These are phyloP conservation scores for Panorpa germanica DNA, from an alignment of 2,888 invertebrate genomes.

Conservation along the genomic window DNA sequence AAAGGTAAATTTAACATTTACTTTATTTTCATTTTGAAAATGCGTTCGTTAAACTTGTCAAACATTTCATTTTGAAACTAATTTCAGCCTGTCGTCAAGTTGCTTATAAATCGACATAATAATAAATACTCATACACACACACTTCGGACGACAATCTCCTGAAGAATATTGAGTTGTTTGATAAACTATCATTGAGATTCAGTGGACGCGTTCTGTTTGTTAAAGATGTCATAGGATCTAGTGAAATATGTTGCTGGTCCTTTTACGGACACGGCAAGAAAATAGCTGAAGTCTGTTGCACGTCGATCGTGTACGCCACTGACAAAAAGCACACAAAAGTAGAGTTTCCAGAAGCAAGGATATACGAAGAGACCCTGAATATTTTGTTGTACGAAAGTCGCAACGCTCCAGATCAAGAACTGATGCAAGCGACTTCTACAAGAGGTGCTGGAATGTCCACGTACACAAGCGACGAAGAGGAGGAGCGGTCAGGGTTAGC, in stretches of 20 bases:
- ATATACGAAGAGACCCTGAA: constrained; percentile 97
- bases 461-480: constrained; percentile 76
- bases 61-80: too few relatives aligned
- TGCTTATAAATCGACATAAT: constrained; percentile 93
- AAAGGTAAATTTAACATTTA: constrained; percentile 34
- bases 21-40: too few relatives aligned
- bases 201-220: constrained; percentile 86
- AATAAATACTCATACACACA: constrained; percentile 99
- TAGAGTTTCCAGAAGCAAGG: constrained; percentile 96
- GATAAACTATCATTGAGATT: constrained; percentile 92
- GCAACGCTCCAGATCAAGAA: constrained; percentile 87
- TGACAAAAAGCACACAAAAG: constrained; percentile 97
- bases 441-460: constrained; percentile 59
- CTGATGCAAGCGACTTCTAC: constrained; percentile 89
- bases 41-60: too few relatives aligned
- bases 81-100: constrained; percentile 78
- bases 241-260: constrained; percentile 99
- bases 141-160: constrained; percentile 92
- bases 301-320: constrained; percentile 98
- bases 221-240: constrained; percentile 96
- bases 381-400: constrained; percentile 82
- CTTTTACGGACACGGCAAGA: constrained; percentile 92
- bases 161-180: constrained; percentile 95
- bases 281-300: constrained; percentile 91
- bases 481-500: constrained; percentile 60